Percentiles rank a stretch among this genome's conserved stretches.
These are phyloP conservation scores for Strigops habroptila DNA, from an alignment of 2,113 vertebrate species.

Conservation along the genomic window DNA sequence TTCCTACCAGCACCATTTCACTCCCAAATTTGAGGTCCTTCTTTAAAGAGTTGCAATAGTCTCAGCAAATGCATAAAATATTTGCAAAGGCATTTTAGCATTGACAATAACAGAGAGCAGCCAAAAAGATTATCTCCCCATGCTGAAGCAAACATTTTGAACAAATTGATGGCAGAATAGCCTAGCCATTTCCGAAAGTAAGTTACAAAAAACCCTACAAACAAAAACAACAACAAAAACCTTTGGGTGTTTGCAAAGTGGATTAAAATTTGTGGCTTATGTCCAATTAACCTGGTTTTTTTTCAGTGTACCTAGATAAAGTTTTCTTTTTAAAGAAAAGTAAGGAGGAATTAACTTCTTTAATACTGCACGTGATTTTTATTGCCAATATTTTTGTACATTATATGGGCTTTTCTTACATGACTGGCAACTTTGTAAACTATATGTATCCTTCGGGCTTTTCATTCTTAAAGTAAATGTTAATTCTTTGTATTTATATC, in stretches of 20 bases:
- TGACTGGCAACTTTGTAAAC: not conserved
- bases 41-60: not conserved
- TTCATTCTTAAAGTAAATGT: not conserved
- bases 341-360: not conserved
- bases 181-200: not conserved
- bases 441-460: not conserved
- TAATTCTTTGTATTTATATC: not conserved
- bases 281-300: not conserved
- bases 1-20: not conserved
- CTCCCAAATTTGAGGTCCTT: not conserved
- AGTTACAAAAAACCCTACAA: not conserved
- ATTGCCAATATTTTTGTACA: not conserved
- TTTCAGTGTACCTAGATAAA: not conserved
- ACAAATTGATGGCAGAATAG: not conserved
- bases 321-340: not conserved
- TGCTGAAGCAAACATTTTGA: not conserved
- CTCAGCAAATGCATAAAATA: not conserved
- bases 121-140: not conserved
- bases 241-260: fast-evolving
- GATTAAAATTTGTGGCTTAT: not conserved
- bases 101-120: not conserved
- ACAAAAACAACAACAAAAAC: not conserved
- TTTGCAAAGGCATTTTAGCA: not conserved
- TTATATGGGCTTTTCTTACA: not conserved
- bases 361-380: not conserved